These are phyloP conservation scores for Caenorhabditis japonica DNA, from an alignment of 2,888 invertebrate species.

Conservation along the genomic window DNA sequence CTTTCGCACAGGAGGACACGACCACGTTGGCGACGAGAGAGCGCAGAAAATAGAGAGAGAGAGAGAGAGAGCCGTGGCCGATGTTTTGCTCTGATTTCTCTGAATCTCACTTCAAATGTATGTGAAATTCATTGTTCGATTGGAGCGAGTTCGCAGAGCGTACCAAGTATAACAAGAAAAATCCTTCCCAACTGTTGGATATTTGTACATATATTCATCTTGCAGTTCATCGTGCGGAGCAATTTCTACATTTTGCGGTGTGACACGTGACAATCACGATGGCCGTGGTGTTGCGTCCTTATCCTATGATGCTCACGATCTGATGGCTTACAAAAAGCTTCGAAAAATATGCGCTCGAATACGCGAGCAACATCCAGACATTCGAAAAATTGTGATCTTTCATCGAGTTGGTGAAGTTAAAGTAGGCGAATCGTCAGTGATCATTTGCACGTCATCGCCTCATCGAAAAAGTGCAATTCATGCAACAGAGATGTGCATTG, in stretches of 20 bases:
- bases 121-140: too few species aligned
- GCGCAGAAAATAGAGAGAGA: too few species aligned
- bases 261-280: conserved; percentile 68
- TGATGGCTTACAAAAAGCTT: conserved; percentile 70
- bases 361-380: conserved; percentile 52
- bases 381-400: conserved; percentile 67
- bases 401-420: conserved; percentile 69
- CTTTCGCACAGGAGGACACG: too few species aligned
- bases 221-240: conserved; percentile 69
- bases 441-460: conserved; percentile 72
- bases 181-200: too few species aligned
- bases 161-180: too few species aligned
- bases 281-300: conserved; percentile 64
- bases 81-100: too few species aligned
- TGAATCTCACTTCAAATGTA: too few species aligned
- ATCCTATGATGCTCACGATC: conserved; percentile 73
- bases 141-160: too few species aligned
- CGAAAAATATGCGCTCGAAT: conserved; percentile 31
- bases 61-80: too few species aligned
- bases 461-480: conserved; percentile 72
- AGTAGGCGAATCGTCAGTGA: conserved; percentile 70
- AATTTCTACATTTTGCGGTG: conserved; percentile 71
- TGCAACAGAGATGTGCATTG: conserved; percentile 70
- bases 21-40: too few species aligned
- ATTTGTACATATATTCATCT: too few species aligned